Evolutionary conservation across 2,888 invertebrate genomes (phyloP).

Genomic region (Lottia scabra): DNA sequence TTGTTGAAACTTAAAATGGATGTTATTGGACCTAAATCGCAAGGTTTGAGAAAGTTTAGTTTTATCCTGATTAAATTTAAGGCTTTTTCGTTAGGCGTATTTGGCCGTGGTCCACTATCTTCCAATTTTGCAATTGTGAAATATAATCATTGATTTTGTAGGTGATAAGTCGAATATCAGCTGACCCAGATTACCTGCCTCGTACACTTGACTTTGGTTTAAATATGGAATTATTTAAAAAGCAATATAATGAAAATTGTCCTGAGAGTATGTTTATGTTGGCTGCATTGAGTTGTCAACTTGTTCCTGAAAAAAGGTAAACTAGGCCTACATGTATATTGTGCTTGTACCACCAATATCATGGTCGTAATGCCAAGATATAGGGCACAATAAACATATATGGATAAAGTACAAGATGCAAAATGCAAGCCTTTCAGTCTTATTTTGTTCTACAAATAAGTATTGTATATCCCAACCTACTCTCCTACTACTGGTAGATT

Average conservation of each 20-base stretch:
- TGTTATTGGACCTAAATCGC: too few species aligned
- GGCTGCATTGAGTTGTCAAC: slow-evolving; percentile 89
- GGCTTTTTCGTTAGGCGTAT: too few species aligned
- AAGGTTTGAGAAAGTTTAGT: too few species aligned
- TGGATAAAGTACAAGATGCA: background rate
- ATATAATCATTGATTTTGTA: slow-evolving; percentile 65
- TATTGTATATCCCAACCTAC: too few species aligned
- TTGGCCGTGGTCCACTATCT: too few species aligned
- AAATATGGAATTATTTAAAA: slow-evolving; percentile 86
- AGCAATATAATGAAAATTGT: slow-evolving; percentile 85
- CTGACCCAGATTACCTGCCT: slow-evolving; percentile 94
- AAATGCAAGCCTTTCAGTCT: background rate
- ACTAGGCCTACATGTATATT: slow-evolving; percentile 1
- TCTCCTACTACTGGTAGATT: too few species aligned
- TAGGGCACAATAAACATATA: too few species aligned
- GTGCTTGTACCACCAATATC: background rate
- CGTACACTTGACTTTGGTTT: slow-evolving; percentile 92
- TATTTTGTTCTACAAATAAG: background rate
- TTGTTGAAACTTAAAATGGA: too few species aligned
- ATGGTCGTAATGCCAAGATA: background rate
- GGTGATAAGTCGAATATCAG: slow-evolving; percentile 94
- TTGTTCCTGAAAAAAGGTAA: slow-evolving; percentile 89
- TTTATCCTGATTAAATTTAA: too few species aligned
- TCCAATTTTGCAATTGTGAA: too few species aligned
- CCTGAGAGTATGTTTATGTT: slow-evolving; percentile 89